A percentile compares a stretch with the other conserved stretches of the same genome.
Evolutionary conservation across 2,888 invertebrate genomes (phyloP).

Genomic region (Nezara viridula): DNA sequence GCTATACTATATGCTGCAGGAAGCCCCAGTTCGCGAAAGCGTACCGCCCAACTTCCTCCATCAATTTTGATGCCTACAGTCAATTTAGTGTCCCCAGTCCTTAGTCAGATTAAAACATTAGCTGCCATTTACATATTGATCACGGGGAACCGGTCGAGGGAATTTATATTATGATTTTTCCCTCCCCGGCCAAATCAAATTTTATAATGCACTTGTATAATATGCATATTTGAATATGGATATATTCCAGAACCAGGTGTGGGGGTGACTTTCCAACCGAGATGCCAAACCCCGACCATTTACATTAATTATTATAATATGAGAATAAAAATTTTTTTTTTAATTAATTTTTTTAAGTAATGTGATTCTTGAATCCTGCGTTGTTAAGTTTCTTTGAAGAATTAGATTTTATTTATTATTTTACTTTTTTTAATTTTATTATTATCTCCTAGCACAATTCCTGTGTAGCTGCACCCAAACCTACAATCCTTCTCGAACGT

Average conservation of each 20-base stretch:
- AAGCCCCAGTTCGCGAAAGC: conserved; percentile 25
- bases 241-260: conserved; percentile 6
- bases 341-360: too few species aligned
- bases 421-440: too few species aligned
- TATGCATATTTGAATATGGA: conserved; percentile 31
- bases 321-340: too few species aligned
- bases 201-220: conserved; percentile 24
- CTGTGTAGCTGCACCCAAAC: too few species aligned
- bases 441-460: too few species aligned
- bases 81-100: conserved; percentile 35
- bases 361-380: background rate
- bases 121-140: conserved; percentile 30
- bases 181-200: background rate
- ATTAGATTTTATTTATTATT: too few species aligned
- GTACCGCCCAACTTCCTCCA: background rate
- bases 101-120: conserved; percentile 43
- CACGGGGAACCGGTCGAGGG: background rate
- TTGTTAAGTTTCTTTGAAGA: background rate
- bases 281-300: background rate
- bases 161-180: conserved; percentile 20
- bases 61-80: conserved; percentile 30
- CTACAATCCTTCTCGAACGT: too few species aligned
- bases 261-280: conserved; percentile 15
- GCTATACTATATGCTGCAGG: background rate
- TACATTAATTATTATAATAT: background rate